Base-by-base conservation (phyloP, 2,888 invertebrate genomes). In the Micoletzkya japonica region DNA sequence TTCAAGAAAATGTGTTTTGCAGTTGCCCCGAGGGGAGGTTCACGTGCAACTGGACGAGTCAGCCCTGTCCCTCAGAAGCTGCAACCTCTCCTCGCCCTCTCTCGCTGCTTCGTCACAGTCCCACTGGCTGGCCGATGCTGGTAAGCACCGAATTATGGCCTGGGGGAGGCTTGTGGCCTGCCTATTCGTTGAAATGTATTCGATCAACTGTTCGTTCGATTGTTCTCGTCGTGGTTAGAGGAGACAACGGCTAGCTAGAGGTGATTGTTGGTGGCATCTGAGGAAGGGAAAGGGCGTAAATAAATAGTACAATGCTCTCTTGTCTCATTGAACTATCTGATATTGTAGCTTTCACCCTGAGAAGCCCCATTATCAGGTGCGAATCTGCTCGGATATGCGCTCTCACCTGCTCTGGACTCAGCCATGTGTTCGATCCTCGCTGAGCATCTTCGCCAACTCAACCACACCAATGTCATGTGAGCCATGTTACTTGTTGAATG, bases 11-110 rank as follows among this genome's bases (percentile, higher is more conserved):
- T n/a, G n/a, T n/a, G n/a, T 20, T 6, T 14, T 73, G 44, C 30
- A 76, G 76, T 14, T 77, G 24, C 70, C 72, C 20, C 72, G 72
- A 24, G 76, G 77, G 39, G 74, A 79, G 49, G 67, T 79, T 28
- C 52, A 61, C 26, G 73, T 79, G 39, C 67, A 70, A 24, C 72
- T 77, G 7, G 73, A 75, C 28, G 67, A 76, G 64, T 68, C 75
- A 28, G 70, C 73, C n/a, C 66, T 78, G 10, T 66, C 70, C 4
- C 68, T 78, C 28, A 58, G 61, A 32, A 71, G 75, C 49, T 78
- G 64, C 37, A 66, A 49, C 28, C 68, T 68, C 58, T 68, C 68
- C 24, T 68, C 68, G 32, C 58, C 68, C 0, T 49, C 68, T 3
- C 49, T 68, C 20, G 57, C 68, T 1, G 68, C 68, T 4, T 44